A percentile compares a stretch with the other conserved stretches of the same genome.
Conservation (phyloP, 1,140 invertebrate genomes). For the Drosophila navojoa region DNA sequence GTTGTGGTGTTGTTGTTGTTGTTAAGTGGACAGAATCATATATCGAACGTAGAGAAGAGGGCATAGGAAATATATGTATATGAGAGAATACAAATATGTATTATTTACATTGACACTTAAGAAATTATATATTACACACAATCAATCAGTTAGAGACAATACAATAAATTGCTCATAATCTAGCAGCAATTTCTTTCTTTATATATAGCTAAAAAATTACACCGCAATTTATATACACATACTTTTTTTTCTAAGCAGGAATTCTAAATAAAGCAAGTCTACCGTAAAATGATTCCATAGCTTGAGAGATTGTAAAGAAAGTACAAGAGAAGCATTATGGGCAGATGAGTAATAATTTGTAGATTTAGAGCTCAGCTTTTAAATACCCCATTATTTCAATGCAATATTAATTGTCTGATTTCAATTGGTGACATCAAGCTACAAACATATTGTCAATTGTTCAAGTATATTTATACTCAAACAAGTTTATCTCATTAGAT, state of each 20-base stretch:
- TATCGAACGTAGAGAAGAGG: constrained; percentile 63
- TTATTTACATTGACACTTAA: constrained; percentile 16
- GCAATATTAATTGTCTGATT: no score
- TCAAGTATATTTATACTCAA: no score
- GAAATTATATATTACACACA: constrained; percentile 5
- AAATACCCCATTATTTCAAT: no score
- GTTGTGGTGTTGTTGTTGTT: constrained; percentile 49
- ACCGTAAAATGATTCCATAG: background rate
- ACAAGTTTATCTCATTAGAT: background rate
- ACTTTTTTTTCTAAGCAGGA: no score
- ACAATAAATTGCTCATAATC: background rate
- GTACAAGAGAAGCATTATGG: background rate
- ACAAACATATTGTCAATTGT: no score
- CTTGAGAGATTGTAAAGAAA: background rate
- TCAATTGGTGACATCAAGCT: no score
- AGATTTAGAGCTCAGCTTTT: background rate
- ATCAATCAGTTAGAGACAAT: constrained; percentile 5
- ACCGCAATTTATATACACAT: background rate
- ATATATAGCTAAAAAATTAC: no score
- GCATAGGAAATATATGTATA: constrained; percentile 64
- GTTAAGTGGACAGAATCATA: constrained; percentile 37
- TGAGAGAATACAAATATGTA: constrained; percentile 40
- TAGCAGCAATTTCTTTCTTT: no score
- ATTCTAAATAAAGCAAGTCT: background rate
- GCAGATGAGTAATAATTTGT: background rate